Conservation (phyloP, 2,888 invertebrate genomes). For the Aricia artaxerxes region DNA sequence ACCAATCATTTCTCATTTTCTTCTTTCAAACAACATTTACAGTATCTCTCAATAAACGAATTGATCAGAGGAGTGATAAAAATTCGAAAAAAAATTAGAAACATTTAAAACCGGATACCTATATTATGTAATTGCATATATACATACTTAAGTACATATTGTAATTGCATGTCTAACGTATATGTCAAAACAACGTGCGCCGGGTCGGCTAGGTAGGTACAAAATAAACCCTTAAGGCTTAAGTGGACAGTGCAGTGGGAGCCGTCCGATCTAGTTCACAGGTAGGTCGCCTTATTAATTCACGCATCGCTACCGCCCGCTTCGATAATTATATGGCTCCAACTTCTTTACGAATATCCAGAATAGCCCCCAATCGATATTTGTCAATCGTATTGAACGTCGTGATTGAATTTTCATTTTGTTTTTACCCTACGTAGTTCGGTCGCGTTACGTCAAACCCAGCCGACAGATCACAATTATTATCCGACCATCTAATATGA, state of each 20-base stretch:
- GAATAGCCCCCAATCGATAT: conserved; percentile 1
- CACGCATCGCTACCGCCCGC: conserved; percentile 2
- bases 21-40: too few species aligned
- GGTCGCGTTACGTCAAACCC: too few species aligned
- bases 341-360: not conserved
- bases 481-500: too few species aligned
- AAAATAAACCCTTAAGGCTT: not conserved
- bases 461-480: too few species aligned
- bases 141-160: too few species aligned
- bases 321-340: not conserved
- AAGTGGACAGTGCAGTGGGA: conserved; percentile 19
- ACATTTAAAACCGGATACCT: too few species aligned
- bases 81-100: too few species aligned
- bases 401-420: not conserved
- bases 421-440: too few species aligned
- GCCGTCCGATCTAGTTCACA: conserved; percentile 18
- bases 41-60: too few species aligned
- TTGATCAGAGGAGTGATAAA: too few species aligned
- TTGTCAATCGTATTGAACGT: not conserved
- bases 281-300: conserved; percentile 23
- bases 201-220: not conserved
- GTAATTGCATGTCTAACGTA: not conserved
- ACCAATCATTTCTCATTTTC: too few species aligned
- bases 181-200: not conserved
- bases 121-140: too few species aligned